Evolutionary conservation across 92 coral and sea anemone genomes (phyloP).

Genomic region (Diadumene lineata): DNA sequence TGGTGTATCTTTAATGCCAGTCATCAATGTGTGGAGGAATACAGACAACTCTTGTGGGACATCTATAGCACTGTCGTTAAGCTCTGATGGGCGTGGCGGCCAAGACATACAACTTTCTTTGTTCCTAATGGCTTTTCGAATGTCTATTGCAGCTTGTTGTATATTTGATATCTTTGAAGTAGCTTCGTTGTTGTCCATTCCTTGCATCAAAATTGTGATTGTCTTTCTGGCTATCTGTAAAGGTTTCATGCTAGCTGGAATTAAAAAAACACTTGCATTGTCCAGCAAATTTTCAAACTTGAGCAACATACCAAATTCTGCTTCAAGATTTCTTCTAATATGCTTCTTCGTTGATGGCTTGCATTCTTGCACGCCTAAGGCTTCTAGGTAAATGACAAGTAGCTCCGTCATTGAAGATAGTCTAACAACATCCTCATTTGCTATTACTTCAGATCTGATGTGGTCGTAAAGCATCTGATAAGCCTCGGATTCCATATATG

Average conservation of each 20-base stretch:
- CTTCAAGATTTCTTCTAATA: too few species aligned
- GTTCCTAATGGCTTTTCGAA: conserved; percentile 25
- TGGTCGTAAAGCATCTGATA: too few species aligned
- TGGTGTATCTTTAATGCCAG: conserved; percentile 4
- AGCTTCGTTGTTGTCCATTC: conserved; percentile 20
- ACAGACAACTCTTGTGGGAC: conserved; percentile 4
- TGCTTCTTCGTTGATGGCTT: too few species aligned
- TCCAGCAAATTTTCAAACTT: too few species aligned
- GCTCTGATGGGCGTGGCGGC: conserved; percentile 40
- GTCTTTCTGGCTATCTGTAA: conserved; percentile 22
- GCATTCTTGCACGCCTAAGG: too few species aligned
- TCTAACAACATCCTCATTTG: too few species aligned
- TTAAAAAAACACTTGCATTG: conserved; percentile 9
- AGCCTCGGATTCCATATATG: too few species aligned
- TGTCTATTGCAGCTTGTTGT: conserved; percentile 42
- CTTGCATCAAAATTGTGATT: conserved; percentile 24
- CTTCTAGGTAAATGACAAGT: too few species aligned
- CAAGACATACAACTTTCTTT: conserved; percentile 2
- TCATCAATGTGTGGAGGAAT: conserved; percentile 18
- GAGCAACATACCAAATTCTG: too few species aligned
- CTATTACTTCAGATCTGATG: too few species aligned
- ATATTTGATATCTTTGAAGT: conserved; percentile 24
- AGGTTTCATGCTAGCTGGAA: conserved; percentile 24
- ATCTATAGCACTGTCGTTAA: conserved; percentile 22
- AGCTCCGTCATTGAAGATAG: too few species aligned